A percentile compares a stretch with the other conserved stretches of the same genome.
Conservation (phyloP, 2,113 vertebrate species). For the Donacobius atricapilla region DNA sequence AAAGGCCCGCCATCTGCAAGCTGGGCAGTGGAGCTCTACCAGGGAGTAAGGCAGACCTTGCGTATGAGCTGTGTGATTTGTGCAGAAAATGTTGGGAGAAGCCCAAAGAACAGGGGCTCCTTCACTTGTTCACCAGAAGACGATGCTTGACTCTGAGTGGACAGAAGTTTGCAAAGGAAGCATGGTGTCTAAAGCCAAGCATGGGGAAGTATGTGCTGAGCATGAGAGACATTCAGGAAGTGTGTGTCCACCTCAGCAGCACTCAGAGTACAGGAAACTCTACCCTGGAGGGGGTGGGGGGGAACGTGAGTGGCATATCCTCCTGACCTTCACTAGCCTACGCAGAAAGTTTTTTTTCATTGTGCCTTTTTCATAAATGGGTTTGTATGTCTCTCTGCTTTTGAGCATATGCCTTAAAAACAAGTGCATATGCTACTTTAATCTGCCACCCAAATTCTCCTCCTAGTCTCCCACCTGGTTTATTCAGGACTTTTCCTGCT, state of each 20-base stretch:
- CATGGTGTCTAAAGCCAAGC: not conserved
- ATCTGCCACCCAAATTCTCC: not conserved
- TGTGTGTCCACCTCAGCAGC: not conserved
- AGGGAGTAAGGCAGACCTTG: not conserved
- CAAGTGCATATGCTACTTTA: not conserved
- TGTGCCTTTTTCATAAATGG: not conserved
- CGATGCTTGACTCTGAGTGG: not conserved
- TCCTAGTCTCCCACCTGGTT: not conserved
- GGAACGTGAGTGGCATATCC: not conserved
- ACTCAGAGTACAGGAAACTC: not conserved
- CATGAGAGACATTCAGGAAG: not conserved
- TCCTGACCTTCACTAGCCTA: not conserved
- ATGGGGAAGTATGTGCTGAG: not conserved
- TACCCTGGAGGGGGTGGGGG: fast-evolving
- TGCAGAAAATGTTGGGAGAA: not conserved
- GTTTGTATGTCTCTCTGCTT: not conserved
- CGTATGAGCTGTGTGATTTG: not conserved
- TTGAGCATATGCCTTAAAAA: not conserved
- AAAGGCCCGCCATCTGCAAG: not conserved
- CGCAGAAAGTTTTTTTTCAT: not conserved
- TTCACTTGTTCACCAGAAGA: not conserved
- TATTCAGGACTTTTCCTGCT: not conserved
- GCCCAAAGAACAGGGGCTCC: not conserved
- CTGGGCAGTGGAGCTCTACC: not conserved
- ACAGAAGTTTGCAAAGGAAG: not conserved